phyloP scores from a whole-genome alignment of 2,797 vertebrate genomes.

The Catamblyrhynchus diadema region DNA sequence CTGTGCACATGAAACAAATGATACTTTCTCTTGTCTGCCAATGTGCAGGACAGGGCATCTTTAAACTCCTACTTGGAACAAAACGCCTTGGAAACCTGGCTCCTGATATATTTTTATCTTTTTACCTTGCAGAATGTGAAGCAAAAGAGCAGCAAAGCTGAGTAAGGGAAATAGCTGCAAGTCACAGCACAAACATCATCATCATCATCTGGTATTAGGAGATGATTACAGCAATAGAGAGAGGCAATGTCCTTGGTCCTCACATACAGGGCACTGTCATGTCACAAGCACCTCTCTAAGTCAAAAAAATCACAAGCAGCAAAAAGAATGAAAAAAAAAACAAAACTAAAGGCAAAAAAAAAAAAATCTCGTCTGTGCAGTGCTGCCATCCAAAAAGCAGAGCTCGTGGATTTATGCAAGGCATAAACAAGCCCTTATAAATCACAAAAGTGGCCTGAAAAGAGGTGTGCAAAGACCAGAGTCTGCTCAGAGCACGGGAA shows the following conservation, averaged over 20 bases:
- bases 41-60: neutral
- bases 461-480: neutral
- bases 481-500: neutral
- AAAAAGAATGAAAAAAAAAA: neutral
- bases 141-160: neutral
- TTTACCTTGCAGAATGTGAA: neutral
- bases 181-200: neutral
- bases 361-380: neutral
- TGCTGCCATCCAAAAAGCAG: neutral
- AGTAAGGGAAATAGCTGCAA: neutral
- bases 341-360: neutral
- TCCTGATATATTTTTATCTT: neutral
- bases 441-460: neutral
- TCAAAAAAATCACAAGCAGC: neutral
- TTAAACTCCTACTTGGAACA: neutral
- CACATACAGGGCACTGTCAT: neutral
- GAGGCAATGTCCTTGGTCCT: neutral
- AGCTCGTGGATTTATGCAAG: fast-evolving
- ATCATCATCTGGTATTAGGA: neutral
- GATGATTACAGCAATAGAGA: neutral
- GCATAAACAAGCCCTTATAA: neutral
- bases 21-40: neutral
- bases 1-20: neutral
- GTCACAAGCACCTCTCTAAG: neutral
- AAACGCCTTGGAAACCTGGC: neutral